These are phyloP conservation scores for Megaustenia siamemsis DNA, from an alignment of 2,888 invertebrate species.

Conservation along the genomic window DNA sequence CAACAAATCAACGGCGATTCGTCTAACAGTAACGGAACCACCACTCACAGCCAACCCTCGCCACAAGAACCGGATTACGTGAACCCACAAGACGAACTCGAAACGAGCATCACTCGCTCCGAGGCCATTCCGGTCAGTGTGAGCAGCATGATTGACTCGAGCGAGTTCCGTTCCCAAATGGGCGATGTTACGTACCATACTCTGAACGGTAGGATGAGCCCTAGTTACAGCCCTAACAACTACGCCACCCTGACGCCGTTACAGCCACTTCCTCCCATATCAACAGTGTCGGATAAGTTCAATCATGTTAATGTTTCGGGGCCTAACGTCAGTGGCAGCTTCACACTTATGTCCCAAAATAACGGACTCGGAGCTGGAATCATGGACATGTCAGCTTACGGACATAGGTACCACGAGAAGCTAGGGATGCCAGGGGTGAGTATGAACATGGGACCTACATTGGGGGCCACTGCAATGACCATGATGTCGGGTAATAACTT, in stretches of 20 bases:
- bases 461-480: slow-evolving; percentile 71
- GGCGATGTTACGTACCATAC: slow-evolving; percentile 94
- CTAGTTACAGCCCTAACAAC: slow-evolving; percentile 87
- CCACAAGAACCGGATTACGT: slow-evolving; percentile 68
- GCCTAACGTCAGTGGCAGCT: slow-evolving; percentile 87
- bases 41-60: slow-evolving; percentile 59
- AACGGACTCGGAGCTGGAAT: slow-evolving; percentile 80
- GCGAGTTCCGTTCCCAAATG: slow-evolving; percentile 88
- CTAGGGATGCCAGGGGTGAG: slow-evolving; percentile 83
- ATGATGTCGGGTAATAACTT: slow-evolving; percentile 82
- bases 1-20: slow-evolving; percentile 78
- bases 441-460: slow-evolving; percentile 89
- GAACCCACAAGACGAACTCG: slow-evolving; percentile 66
- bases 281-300: slow-evolving; percentile 98
- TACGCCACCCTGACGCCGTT: slow-evolving; percentile 97
- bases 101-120: slow-evolving; percentile 75
- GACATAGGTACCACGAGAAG: slow-evolving; percentile 84
- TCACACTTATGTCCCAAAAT: slow-evolving; percentile 88
- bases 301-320: slow-evolving; percentile 68
- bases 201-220: slow-evolving; percentile 94
- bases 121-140: slow-evolving; percentile 86
- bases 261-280: slow-evolving; percentile 97
- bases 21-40: slow-evolving; percentile 59
- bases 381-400: slow-evolving; percentile 84
- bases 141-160: slow-evolving; percentile 87